A percentile compares a stretch with the other conserved stretches of the same genome.
Conservation (phyloP, 2,113 vertebrate genomes). For the Ophthalmolycus amberensis region DNA sequence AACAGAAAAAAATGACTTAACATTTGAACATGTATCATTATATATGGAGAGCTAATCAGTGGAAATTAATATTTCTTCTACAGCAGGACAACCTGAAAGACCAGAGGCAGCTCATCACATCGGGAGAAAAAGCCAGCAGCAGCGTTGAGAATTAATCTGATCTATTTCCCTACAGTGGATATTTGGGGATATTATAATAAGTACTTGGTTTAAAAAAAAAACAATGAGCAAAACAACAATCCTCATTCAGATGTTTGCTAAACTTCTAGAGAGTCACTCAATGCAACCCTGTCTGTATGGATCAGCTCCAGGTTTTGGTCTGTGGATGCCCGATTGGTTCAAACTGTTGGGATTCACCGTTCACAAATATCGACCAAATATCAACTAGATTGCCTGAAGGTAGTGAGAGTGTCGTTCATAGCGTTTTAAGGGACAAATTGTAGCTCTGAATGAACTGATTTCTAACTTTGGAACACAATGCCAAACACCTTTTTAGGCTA, state of each 20-base stretch:
- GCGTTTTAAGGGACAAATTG: no score
- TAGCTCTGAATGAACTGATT: constrained; percentile 2
- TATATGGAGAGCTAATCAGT: background rate
- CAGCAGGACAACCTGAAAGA: constrained; percentile 2
- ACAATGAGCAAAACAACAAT: background rate
- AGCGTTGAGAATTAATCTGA: constrained; percentile 8
- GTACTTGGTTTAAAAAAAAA: background rate
- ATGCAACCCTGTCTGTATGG: constrained; percentile 1
- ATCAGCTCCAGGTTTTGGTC: constrained; percentile 28
- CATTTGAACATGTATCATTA: background rate
- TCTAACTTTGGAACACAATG: constrained; percentile 33
- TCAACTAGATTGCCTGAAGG: background rate
- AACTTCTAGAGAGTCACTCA: constrained; percentile 40
- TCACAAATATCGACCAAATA: constrained; percentile 19
- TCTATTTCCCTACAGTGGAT: background rate
- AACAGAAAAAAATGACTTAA: background rate
- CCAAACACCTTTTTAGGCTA: constrained; percentile 12
- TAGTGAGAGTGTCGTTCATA: background rate
- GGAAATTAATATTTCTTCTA: background rate
- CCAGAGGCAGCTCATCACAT: constrained; percentile 24
- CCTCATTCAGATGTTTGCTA: background rate
- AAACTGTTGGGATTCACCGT: constrained; percentile 2
- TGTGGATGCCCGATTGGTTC: constrained; percentile 30
- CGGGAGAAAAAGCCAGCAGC: constrained; percentile 19
- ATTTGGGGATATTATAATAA: background rate